Evolutionary conservation across 2,797 vertebrate species (phyloP).

Genomic region (Chaetophractus vellerosus): DNA sequence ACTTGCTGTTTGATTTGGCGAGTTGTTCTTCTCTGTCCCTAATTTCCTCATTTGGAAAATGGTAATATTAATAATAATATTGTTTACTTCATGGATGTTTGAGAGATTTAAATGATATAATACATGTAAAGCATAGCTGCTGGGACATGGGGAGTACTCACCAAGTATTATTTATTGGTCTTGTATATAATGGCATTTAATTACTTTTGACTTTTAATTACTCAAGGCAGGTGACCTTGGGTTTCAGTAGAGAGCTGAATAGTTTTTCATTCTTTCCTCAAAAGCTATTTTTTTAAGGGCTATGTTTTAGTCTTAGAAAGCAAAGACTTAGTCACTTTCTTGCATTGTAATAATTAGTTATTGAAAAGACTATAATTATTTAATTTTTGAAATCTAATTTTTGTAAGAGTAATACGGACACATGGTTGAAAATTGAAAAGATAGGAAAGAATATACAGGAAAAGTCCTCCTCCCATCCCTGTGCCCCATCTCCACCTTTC

Average conservation of each 20-base stretch:
- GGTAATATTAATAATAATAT: neutral
- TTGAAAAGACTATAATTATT: neutral
- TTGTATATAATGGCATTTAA: neutral
- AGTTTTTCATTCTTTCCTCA: slow-evolving; percentile 42
- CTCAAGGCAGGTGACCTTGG: slow-evolving; percentile 7
- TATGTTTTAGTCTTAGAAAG: neutral
- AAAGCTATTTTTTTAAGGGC: slow-evolving; percentile 27
- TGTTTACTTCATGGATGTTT: slow-evolving; percentile 17
- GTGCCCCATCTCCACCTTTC: neutral
- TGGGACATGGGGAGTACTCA: neutral
- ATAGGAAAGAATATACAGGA: neutral
- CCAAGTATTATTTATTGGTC: neutral
- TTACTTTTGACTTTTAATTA: slow-evolving; percentile 26
- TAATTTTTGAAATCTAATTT: neutral
- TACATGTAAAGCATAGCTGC: neutral
- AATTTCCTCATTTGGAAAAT: neutral
- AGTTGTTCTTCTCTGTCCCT: neutral
- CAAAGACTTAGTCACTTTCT: slow-evolving; percentile 5
- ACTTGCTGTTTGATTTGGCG: neutral
- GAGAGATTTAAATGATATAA: slow-evolving; percentile 4
- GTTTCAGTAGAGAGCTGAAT: slow-evolving; percentile 14
- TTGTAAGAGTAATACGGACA: neutral
- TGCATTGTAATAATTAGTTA: neutral
- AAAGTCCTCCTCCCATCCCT: no score
- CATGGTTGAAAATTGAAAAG: slow-evolving; percentile 30